These are phyloP conservation scores for Neodiprion virginianus DNA, from an alignment of 1,140 invertebrate genomes.

Conservation along the genomic window DNA sequence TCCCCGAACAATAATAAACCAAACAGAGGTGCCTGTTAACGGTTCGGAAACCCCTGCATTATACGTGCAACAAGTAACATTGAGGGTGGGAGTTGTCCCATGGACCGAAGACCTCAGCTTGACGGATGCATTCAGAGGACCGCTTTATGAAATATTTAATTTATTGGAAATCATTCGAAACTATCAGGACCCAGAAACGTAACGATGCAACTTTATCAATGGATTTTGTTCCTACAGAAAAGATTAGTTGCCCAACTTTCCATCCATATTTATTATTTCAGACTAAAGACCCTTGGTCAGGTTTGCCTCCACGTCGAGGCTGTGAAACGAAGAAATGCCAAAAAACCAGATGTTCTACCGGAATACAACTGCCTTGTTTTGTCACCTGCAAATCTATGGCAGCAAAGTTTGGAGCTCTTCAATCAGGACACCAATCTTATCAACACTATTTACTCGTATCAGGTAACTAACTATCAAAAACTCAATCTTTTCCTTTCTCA, in stretches of 20 bases:
- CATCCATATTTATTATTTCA: conserved; percentile 39
- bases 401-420: conserved; percentile 79
- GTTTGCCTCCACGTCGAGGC: conserved; percentile 88
- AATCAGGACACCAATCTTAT: conserved; percentile 79
- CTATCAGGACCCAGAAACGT: conserved; percentile 81
- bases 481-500: conserved; percentile 18
- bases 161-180: conserved; percentile 85
- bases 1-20: conserved; percentile 61
- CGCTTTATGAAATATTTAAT: conserved; percentile 86
- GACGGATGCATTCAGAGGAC: conserved; percentile 88
- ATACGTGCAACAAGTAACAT: conserved; percentile 84
- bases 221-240: conserved; percentile 1
- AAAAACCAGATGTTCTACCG: conserved; percentile 73
- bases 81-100: conserved; percentile 78
- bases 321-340: conserved; percentile 68
- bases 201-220: conserved; percentile 43
- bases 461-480: conserved; percentile 64
- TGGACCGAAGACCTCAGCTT: conserved; percentile 83
- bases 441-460: conserved; percentile 81
- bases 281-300: conserved; percentile 75
- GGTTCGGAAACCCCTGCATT: conserved; percentile 68
- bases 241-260: conserved; percentile 13
- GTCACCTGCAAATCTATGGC: conserved; percentile 94
- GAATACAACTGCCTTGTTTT: conserved; percentile 92
- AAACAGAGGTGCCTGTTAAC: conserved; percentile 48